Evolutionary conservation across 2,113 vertebrate species (phyloP).

Genomic region (Pomatorhinus ruficollis): DNA sequence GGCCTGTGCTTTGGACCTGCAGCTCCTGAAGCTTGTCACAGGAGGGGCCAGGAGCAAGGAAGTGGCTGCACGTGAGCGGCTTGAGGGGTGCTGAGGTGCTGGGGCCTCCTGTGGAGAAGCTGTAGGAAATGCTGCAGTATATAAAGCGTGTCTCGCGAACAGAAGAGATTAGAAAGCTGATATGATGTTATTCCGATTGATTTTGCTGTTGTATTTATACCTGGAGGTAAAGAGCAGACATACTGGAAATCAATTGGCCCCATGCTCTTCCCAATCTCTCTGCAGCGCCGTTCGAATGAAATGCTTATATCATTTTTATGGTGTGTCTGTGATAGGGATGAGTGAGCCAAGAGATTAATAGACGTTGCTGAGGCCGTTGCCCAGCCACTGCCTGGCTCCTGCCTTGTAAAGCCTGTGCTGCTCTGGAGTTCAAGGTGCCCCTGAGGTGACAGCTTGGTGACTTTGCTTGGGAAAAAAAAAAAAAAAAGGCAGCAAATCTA

Average conservation of each 20-base stretch:
- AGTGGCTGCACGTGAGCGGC: fast-evolving
- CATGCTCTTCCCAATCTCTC: slow-evolving; percentile 27
- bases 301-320: slow-evolving; percentile 77
- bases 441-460: not conserved
- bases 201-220: slow-evolving; percentile 75
- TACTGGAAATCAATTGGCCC: slow-evolving; percentile 72
- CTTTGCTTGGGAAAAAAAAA: not conserved
- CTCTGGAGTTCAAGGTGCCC: slow-evolving; percentile 52
- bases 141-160: slow-evolving; percentile 16
- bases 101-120: not conserved
- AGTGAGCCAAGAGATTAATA: slow-evolving; percentile 72
- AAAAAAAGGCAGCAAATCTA: not conserved
- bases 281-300: slow-evolving; percentile 59
- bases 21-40: not conserved
- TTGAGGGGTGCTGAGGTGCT: fast-evolving
- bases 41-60: fast-evolving
- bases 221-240: slow-evolving; percentile 71
- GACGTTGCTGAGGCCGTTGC: not conserved
- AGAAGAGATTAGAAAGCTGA: slow-evolving; percentile 69
- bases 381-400: not conserved
- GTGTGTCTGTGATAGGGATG: slow-evolving; percentile 68
- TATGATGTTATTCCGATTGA: slow-evolving; percentile 74
- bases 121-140: slow-evolving; percentile 32
- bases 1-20: not conserved
- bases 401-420: not conserved